Conservation (phyloP, 2,113 vertebrate species). For the Lynx canadensis region DNA sequence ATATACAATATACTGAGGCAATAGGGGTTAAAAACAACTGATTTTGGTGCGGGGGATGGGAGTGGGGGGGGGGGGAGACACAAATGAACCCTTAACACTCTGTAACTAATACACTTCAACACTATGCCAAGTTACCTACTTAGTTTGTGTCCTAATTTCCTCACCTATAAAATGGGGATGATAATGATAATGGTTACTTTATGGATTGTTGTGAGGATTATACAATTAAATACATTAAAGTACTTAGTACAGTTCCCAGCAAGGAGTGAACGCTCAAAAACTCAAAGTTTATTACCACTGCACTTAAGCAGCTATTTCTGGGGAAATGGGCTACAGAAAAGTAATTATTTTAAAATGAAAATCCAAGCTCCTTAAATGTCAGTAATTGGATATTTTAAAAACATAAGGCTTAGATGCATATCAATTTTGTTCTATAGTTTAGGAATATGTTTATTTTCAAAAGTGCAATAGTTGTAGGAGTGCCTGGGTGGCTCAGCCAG, state of each 20-base stretch:
- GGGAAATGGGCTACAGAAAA: neutral
- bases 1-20: neutral
- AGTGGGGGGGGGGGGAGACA: neutral
- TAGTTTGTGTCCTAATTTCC: neutral
- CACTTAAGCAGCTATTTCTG: neutral
- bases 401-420: neutral
- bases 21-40: neutral
- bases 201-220: neutral
- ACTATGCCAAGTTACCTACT: neutral
- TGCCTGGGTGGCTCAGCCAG: no score
- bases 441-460: neutral
- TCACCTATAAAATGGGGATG: neutral
- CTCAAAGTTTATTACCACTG: neutral
- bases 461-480: neutral
- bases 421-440: neutral
- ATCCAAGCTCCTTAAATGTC: conserved; percentile 15
- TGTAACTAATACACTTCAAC: neutral
- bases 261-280: neutral
- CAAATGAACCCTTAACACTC: neutral
- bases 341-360: neutral
- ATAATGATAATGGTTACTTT: neutral
- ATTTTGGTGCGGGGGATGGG: neutral
- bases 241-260: neutral
- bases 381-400: conserved; percentile 12
- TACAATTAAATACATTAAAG: neutral